Percentiles rank a stretch among this genome's conserved stretches.
Evolutionary conservation across 1,140 invertebrate species (phyloP).

Genomic region (Acyrthosiphon pisum): DNA sequence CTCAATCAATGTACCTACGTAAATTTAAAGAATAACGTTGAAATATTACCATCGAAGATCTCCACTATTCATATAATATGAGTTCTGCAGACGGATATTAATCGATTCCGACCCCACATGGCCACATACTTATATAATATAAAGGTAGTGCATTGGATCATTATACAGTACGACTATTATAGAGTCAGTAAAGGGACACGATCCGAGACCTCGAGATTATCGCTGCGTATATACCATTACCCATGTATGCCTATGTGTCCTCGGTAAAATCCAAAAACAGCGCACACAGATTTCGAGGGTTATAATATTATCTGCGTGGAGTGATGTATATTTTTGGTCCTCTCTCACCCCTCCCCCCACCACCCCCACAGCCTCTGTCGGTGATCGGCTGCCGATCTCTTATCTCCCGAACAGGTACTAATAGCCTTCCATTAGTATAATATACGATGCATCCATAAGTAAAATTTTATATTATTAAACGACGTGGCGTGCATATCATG

Average conservation of each 20-base stretch:
- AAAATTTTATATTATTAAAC: not conserved
- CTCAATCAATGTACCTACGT: not conserved
- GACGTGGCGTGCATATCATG: not conserved
- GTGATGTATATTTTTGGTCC: not conserved
- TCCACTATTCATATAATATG: not conserved
- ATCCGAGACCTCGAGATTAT: not conserved
- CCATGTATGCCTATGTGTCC: not conserved
- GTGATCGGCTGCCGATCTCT: not conserved
- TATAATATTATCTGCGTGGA: not conserved
- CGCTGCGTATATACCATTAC: too few species aligned
- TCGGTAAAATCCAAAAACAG: not conserved
- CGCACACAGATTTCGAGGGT: not conserved
- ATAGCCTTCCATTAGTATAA: not conserved
- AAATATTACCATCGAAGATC: not conserved
- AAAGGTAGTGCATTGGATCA: not conserved
- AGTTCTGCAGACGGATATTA: not conserved
- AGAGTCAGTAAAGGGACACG: not conserved
- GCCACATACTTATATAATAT: not conserved
- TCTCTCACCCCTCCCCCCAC: not conserved
- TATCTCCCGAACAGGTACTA: not conserved
- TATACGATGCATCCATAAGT: not conserved
- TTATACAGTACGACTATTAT: not conserved
- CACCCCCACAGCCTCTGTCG: too few species aligned
- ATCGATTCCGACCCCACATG: not conserved
- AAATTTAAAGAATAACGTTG: constrained; percentile 1